phyloP scores from a whole-genome alignment of 2,113 vertebrate genomes.

The Phyllostomus hastatus region DNA sequence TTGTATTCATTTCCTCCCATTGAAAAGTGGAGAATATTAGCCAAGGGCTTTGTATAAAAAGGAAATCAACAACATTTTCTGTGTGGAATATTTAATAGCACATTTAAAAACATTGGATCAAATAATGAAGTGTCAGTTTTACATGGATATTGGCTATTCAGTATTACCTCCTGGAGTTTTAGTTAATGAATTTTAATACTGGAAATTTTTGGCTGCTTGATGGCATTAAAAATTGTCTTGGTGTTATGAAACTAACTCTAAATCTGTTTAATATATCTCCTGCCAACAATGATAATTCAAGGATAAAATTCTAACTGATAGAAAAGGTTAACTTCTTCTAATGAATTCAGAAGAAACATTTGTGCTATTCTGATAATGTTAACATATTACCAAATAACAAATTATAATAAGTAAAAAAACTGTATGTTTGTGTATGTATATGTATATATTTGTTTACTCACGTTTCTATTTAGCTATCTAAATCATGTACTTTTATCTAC shows the following conservation, averaged over 20 bases:
- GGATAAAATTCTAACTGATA: not conserved
- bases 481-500: not conserved
- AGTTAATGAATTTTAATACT: slow-evolving; percentile 44
- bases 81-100: slow-evolving; percentile 34
- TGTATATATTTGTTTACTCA: not conserved
- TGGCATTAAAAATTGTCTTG: not conserved
- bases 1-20: not conserved
- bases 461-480: not conserved
- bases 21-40: not conserved
- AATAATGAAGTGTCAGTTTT: slow-evolving; percentile 18
- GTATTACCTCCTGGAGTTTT: slow-evolving; percentile 13
- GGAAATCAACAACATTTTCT: slow-evolving; percentile 6
- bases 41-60: slow-evolving; percentile 26
- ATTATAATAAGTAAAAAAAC: not conserved
- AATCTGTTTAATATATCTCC: not conserved
- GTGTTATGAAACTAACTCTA: not conserved
- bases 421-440: no score
- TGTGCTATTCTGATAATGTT: not conserved
- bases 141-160: not conserved
- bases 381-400: not conserved
- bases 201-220: not conserved
- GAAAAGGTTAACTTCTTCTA: not conserved
- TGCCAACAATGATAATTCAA: not conserved
- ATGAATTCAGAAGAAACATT: not conserved
- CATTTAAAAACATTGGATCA: not conserved